These are phyloP conservation scores for Calidris pygmaea DNA, from an alignment of 2,113 vertebrate species.

Conservation along the genomic window DNA sequence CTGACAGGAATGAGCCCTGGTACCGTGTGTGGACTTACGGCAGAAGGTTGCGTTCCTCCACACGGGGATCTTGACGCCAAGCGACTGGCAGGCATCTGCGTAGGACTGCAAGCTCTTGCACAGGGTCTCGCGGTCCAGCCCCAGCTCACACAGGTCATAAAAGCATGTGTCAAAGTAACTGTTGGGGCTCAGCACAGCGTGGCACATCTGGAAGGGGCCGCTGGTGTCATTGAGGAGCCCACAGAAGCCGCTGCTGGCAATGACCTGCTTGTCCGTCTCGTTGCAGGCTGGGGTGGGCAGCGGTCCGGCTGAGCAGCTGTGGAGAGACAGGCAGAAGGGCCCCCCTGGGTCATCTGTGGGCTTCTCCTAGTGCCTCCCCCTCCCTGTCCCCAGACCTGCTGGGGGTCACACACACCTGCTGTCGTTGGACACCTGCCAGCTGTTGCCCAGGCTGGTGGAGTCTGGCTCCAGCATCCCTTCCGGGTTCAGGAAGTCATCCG, in stretches of 20 bases:
- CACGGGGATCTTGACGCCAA: neutral
- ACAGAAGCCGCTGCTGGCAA: constrained; percentile 48
- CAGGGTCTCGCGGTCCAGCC: neutral
- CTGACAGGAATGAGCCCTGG: rapidly evolving
- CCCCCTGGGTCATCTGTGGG: neutral
- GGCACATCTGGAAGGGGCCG: neutral
- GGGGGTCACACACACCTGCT: constrained; percentile 12
- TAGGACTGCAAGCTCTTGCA: constrained; percentile 57
- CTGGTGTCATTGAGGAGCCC: constrained; percentile 38
- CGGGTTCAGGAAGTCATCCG: constrained; percentile 67
- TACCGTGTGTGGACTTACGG: neutral
- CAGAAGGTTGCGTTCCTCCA: constrained; percentile 31
- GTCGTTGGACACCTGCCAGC: constrained; percentile 66
- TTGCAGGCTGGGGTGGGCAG: constrained; percentile 16
- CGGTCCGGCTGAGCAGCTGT: constrained; percentile 20
- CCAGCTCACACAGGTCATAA: constrained; percentile 54
- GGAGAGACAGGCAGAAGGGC: neutral
- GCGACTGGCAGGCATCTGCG: neutral
- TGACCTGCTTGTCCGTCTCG: constrained; percentile 19
- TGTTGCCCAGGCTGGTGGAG: constrained; percentile 69
- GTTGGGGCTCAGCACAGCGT: neutral
- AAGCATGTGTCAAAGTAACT: constrained; percentile 20
- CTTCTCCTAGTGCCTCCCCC: neutral
- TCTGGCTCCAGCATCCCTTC: constrained; percentile 54
- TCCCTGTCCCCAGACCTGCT: neutral